Evolutionary conservation across 2,113 vertebrate genomes (phyloP), one percentile per base, ranked within the genome.

Genomic region (Cervus canadensis): DNA sequence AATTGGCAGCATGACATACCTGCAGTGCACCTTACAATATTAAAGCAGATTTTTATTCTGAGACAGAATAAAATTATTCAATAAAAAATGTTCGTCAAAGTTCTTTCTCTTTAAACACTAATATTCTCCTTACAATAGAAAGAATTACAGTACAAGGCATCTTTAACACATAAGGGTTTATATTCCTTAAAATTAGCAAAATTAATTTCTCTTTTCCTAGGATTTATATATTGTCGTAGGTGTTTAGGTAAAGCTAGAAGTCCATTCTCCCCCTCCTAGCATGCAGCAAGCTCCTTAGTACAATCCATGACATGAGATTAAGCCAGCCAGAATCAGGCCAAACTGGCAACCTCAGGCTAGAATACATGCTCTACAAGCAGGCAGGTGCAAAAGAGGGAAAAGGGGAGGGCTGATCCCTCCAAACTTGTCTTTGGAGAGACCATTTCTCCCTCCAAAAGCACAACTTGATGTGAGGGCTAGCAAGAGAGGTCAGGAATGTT

Each of bases 31-130:
- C 98, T 98, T 96, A 96, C 97, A 97, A 97, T 98, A 97, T 96
- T 43, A 40, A 89, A 96, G 87, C 95, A 98, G 98, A 96, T 99
- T 99, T 99, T 99, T 99, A 99, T 99, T 98, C 99, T 91, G 98
- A 98, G 96, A 52, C 97, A 98, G 98, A 99, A 99, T 99, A 99
- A 99, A 99, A 98, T 99, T 98, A 98, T 99, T 99, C 95, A 98
- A 98, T 99, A 98, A 94, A 98, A 95, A 86, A 91, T 89, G 52
- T 87, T 82, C 16, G 95, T 86, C 94, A 91, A 30, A 48, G 6
- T 97, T 54, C 5, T 98, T 98, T 98, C 95, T 98, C 95, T 96
- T 91, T 79, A 91, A 94, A 88, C 36, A 89, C 16, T 89, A 94
- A 60, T 17, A 54, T 36, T 87, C 21, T 97, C 62, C 62, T 97